Conservation (phyloP, 2,797 vertebrate genomes). For the Sebastes trivittatus region DNA sequence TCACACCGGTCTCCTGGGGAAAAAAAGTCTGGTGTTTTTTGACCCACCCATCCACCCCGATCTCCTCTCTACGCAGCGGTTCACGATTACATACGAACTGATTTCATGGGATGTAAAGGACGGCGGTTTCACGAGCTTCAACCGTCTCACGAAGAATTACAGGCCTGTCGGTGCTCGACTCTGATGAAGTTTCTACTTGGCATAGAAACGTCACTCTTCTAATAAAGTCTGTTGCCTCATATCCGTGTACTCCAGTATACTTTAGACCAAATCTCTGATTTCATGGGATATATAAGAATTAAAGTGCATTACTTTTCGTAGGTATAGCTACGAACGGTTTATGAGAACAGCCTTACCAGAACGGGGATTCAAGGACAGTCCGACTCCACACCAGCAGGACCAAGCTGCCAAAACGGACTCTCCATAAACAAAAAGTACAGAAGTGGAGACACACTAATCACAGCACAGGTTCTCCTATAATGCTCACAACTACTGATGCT, state of each 20-base stretch:
- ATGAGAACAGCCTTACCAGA: neutral
- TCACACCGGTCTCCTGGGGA: too few species aligned
- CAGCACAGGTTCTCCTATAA: neutral
- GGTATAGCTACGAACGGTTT: neutral
- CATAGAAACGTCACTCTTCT: too few species aligned
- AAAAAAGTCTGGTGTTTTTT: neutral
- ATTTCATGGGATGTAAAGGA: neutral
- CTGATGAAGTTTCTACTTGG: too few species aligned
- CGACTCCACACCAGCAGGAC: slow-evolving; percentile 30
- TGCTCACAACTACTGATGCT: neutral
- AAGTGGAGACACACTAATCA: neutral
- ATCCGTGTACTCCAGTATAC: too few species aligned
- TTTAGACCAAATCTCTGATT: neutral
- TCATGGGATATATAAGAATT: neutral
- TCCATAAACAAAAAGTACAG: neutral
- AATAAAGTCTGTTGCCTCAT: too few species aligned
- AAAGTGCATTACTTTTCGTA: neutral
- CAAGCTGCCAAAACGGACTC: neutral
- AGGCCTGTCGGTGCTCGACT: too few species aligned
- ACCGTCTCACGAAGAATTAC: too few species aligned
- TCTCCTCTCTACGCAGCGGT: neutral
- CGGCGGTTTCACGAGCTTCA: too few species aligned
- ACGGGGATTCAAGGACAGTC: slow-evolving; percentile 31
- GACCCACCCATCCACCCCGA: neutral
- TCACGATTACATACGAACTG: neutral